Evolutionary conservation across 2,797 vertebrate genomes (phyloP), one percentile per base, ranked within the genome.

Genomic region (Leptoclinus maculatus): DNA sequence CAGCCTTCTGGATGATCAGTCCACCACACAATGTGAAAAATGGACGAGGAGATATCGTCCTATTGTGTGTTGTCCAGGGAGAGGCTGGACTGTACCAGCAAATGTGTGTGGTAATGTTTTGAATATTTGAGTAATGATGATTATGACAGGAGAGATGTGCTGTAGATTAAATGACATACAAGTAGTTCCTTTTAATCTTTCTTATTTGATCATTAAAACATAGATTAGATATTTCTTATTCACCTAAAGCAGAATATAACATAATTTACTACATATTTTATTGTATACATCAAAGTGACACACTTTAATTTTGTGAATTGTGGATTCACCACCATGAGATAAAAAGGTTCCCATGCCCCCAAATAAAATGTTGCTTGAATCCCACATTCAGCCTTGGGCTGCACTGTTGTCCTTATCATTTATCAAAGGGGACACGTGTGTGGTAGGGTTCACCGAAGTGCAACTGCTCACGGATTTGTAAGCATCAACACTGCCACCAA

Each of bases 401-500:
- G 74, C 57, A 49, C 78, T 66, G 72, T 80, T 84, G 64, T 82
- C 72, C 76, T 71, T 66, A 76, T 88, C 85, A 72, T 92, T 89
- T 81, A 83, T 88, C 84, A 84, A 72, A 56, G 51, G 12, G n/a
- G 64, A 79, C 70, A 32, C 3, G 13, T 69, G 81, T 85, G 78
- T 79, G 79, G 63, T 57, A 23, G 43, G 71, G 80, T 76, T 80
- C 72, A 77, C 58, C n/a, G 7, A 49, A 78, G 74, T 65, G 32
- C 57, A 76, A 6, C 32, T 73, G n/a, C 68, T 62, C 39, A 5
- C 47, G 29, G 45, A 73, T 66, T 84, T 84, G 43, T n/a, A 84
- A 92, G 86, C 71, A 34, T 69, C 91, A 92, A 93, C 79, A 91
- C 84, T 90, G 93, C 89, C 93, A 91, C 85, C 93, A 86, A 66